A percentile compares a stretch with the other conserved stretches of the same genome.
These are phyloP conservation scores for Drosophila falleni DNA, from an alignment of 2,888 invertebrate species.

Conservation along the genomic window DNA sequence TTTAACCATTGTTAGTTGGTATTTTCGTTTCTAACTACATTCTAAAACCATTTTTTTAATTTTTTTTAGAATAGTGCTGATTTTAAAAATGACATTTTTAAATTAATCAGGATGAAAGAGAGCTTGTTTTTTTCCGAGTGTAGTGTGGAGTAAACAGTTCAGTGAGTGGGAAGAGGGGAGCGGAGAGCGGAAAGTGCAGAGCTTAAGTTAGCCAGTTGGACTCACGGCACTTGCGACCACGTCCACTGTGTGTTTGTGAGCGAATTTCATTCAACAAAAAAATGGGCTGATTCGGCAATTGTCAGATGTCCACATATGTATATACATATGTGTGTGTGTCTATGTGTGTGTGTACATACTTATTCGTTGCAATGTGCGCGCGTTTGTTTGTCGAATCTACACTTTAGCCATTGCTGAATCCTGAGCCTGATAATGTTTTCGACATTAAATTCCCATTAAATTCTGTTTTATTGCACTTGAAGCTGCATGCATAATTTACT, in stretches of 20 bases:
- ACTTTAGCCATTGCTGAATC: constrained; percentile 42
- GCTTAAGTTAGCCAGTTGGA: constrained; percentile 49
- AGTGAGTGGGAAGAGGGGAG: background rate
- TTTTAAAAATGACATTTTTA: background rate
- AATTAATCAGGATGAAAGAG: background rate
- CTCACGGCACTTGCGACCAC: constrained; percentile 23
- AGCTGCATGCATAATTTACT: constrained; percentile 74
- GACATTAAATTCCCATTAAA: constrained; percentile 76
- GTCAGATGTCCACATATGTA: constrained; percentile 39
- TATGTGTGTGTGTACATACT: constrained; percentile 19
- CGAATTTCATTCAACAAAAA: constrained; percentile 25
- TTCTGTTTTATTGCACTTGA: constrained; percentile 75
- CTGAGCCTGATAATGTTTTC: constrained; percentile 70
- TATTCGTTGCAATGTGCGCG: constrained; percentile 40
- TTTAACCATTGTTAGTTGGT: background rate
- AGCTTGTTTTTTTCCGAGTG: background rate
- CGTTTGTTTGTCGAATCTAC: constrained; percentile 53
- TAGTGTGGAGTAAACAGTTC: background rate
- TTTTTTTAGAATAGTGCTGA: too few relatives aligned
- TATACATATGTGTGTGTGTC: background rate
- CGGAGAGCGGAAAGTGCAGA: constrained; percentile 11
- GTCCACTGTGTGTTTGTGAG: constrained; percentile 9
- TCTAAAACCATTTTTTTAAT: too few relatives aligned
- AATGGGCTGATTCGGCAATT: constrained; percentile 61
- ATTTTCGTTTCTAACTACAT: too few relatives aligned